Base-by-base conservation (phyloP, 1,140 invertebrate species). In the Scaptomyza pallida region DNA sequence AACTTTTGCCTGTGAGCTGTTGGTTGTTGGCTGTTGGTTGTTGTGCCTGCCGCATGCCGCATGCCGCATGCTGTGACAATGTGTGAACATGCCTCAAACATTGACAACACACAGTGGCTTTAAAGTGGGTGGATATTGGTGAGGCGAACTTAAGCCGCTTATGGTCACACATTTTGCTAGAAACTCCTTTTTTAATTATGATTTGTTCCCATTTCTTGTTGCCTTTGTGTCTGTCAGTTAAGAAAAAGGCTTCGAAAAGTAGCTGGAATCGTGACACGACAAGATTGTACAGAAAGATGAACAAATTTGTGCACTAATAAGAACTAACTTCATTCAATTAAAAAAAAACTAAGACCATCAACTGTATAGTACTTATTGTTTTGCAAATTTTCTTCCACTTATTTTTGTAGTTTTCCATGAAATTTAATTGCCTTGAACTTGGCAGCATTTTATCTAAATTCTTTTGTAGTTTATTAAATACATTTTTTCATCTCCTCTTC, bases 121-220 rank as follows among this genome's bases (percentile, higher is more conserved):
- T n/a, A 3, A 12, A n/a, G n/a, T n/a, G 10, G 33, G 2, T 4
- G 3, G 33, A n/a, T n/a, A n/a, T n/a, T n/a, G 10, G 33, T 37
- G 33, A 12, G 33, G 5, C 2, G 5, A 5, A 21, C 43, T n/a
- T 55, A 70, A 55, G 59, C 50, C 23, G 59, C 60, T 48, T 63
- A 13, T 30, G 15, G 15, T 54, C 59, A 43, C 61, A 63, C 44
- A 63, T 70, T 70, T 70, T 2, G 44, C 33, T 13, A n/a, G 44
- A 16, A 51, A 64, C 56, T 26, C 43, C 60, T 33, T 64, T 71
- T 71, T 71, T 64, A 70, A 70, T 70, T 70, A 70, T 64, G 48
- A 51, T 68, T 26, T 26, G 5, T 26, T 26, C 3, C 5, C 5
- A n/a, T n/a, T 6, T 26, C 8, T 26, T 26, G 23, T 26, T 26